Conservation (phyloP, 2,888 invertebrate genomes). For the Limnephilus marmoratus region DNA sequence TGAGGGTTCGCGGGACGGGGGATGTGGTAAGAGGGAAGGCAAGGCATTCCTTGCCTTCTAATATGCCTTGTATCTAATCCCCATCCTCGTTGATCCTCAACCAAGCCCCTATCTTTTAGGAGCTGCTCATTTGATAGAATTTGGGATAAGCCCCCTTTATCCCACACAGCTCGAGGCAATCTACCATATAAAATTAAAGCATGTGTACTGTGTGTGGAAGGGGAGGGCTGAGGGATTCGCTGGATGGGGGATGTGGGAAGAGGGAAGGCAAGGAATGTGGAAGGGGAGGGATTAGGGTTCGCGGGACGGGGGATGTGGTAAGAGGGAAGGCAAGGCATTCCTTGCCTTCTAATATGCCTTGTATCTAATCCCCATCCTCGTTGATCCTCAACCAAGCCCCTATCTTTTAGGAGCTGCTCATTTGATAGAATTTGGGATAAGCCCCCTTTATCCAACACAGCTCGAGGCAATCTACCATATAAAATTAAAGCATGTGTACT, state of each 20-base stretch:
- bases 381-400: conserved; percentile 5
- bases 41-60: too few species aligned
- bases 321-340: too few species aligned
- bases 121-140: conserved; percentile 65
- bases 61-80: conserved; percentile 35
- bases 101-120: conserved; percentile 47
- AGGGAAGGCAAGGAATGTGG: too few species aligned
- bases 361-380: conserved; percentile 24
- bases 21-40: too few species aligned
- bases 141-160: conserved; percentile 58
- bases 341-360: too few species aligned
- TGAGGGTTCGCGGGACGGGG: too few species aligned
- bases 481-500: not conserved
- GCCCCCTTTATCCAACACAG: conserved; percentile 55
- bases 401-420: conserved; percentile 61
- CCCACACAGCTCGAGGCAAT: conserved; percentile 57
- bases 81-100: not conserved
- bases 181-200: conserved; percentile 7
- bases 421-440: conserved; percentile 64
- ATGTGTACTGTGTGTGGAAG: not conserved
- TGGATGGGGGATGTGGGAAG: too few species aligned
- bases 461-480: conserved; percentile 42
- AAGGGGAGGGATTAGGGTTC: too few species aligned
- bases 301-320: too few species aligned
- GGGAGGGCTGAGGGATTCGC: too few species aligned